Evolutionary conservation across 2,888 invertebrate genomes (phyloP).

Genomic region (Spisula solida): DNA sequence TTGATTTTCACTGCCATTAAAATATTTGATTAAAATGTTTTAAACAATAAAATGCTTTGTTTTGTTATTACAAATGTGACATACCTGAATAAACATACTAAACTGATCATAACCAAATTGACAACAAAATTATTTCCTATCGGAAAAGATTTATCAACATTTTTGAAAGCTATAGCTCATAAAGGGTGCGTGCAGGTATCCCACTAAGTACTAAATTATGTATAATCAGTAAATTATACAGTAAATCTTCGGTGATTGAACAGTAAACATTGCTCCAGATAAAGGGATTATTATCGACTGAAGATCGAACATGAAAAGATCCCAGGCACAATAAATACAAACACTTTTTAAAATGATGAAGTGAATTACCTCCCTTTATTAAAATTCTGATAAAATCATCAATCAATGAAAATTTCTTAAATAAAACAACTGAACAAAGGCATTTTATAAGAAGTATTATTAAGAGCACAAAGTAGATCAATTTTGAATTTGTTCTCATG

Average conservation of each 20-base stretch:
- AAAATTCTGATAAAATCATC: not conserved
- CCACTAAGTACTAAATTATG: not conserved
- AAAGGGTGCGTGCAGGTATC: not conserved
- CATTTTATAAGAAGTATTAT: not conserved
- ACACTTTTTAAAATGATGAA: not conserved
- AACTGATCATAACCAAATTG: not conserved
- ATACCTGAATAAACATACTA: too few species aligned
- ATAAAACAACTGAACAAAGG: not conserved
- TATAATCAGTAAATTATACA: constrained; percentile 16
- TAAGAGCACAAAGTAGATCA: too few species aligned
- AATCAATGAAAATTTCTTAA: not conserved
- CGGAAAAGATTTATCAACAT: too few species aligned
- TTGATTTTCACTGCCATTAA: too few species aligned
- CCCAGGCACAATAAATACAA: not conserved
- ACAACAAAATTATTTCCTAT: too few species aligned
- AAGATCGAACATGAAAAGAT: not conserved
- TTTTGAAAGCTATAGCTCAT: too few species aligned
- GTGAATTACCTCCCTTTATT: constrained; percentile 10
- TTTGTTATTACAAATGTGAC: too few species aligned
- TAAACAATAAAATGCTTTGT: too few species aligned
- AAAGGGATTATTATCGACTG: not conserved
- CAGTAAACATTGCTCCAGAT: constrained; percentile 9
- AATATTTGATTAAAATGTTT: too few species aligned
- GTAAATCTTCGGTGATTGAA: constrained; percentile 6
- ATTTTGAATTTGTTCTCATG: too few species aligned